Percentiles rank a stretch among this genome's conserved stretches.
phyloP scores from a whole-genome alignment of 2,888 invertebrate species.

The Heliconius sara region DNA sequence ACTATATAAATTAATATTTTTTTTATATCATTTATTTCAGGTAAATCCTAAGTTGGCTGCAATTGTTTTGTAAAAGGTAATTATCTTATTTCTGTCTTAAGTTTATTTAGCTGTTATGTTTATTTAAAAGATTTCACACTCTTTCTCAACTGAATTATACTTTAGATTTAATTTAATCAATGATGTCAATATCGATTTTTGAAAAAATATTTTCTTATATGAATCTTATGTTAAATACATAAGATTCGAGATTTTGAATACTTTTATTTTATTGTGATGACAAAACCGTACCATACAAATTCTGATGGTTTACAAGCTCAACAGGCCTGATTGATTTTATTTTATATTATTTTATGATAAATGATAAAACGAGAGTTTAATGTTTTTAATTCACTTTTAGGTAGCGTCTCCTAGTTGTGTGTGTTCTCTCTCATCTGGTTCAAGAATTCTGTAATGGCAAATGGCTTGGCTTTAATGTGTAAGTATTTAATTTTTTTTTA shows the following conservation, averaged over 20 bases:
- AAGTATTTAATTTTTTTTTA: not conserved
- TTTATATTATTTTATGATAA: not conserved
- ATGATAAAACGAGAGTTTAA: not conserved
- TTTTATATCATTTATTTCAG: slow-evolving; percentile 5
- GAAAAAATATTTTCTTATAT: not conserved
- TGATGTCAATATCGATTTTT: not conserved
- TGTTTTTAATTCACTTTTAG: slow-evolving; percentile 16
- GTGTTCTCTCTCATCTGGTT: too few relatives aligned
- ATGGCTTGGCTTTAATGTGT: too few relatives aligned
- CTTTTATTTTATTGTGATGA: slow-evolving; percentile 32
- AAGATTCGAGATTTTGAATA: not conserved
- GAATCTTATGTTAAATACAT: not conserved
- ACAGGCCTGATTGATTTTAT: slow-evolving; percentile 49
- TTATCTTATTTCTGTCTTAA: not conserved
- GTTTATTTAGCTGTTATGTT: not conserved
- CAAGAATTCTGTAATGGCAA: not conserved
- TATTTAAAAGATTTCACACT: not conserved
- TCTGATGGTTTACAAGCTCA: slow-evolving; percentile 48
- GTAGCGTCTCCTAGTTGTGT: not conserved
- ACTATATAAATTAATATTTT: not conserved
- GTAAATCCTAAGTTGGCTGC: not conserved
- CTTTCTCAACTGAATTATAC: not conserved
- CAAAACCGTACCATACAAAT: slow-evolving; percentile 41
- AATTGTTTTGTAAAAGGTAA: not conserved
- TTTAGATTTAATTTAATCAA: not conserved